phyloP scores from a whole-genome alignment of 2,797 vertebrate species.

The Oreochromis mossambicus region DNA sequence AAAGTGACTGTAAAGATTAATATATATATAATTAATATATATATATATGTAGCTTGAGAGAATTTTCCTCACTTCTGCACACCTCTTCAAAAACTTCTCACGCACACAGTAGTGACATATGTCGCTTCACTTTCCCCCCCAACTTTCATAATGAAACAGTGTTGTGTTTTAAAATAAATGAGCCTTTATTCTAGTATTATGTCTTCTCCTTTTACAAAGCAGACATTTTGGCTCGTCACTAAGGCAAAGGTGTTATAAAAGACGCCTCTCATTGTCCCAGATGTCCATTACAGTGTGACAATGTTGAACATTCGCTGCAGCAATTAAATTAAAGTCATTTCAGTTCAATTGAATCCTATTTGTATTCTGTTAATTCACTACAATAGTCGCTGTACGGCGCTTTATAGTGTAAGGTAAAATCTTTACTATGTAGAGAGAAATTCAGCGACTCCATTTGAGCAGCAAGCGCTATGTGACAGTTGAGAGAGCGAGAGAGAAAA shows the following conservation, averaged over 20 bases:
- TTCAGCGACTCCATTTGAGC: neutral
- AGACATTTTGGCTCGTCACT: neutral
- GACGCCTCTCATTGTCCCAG: neutral
- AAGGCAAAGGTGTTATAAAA: neutral
- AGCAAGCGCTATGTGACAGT: neutral
- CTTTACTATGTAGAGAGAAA: neutral
- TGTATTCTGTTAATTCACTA: neutral
- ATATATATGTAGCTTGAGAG: neutral
- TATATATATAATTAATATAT: neutral
- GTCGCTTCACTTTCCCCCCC: fast-evolving
- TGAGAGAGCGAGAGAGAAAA: neutral
- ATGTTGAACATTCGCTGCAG: neutral
- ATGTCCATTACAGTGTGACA: neutral
- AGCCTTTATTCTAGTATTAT: neutral
- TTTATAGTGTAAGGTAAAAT: neutral
- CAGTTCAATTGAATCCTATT: neutral
- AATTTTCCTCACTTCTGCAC: neutral
- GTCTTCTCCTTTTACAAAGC: neutral
- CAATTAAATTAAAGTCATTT: neutral
- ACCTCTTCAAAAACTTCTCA: neutral
- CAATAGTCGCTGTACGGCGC: too few relatives aligned
- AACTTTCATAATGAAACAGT: neutral
- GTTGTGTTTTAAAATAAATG: neutral
- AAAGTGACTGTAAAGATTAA: neutral
- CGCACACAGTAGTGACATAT: neutral